Conservation (phyloP, 1,140 invertebrate species). For the Drosophila murphyi region DNA sequence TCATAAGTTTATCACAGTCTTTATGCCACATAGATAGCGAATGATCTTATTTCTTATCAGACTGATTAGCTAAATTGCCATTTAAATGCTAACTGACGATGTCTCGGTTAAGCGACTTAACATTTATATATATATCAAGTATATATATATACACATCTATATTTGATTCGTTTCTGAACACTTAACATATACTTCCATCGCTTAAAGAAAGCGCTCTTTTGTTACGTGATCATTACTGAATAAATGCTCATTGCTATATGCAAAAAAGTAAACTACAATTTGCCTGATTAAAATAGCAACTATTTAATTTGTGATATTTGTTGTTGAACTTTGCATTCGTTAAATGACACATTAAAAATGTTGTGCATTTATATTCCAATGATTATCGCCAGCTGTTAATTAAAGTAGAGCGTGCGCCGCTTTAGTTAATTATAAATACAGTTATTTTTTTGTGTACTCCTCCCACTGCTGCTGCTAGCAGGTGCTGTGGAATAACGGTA, state of each 20-base stretch:
- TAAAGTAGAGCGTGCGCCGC: conserved; percentile 18
- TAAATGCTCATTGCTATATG: too few relatives aligned
- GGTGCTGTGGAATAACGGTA: conserved; percentile 3
- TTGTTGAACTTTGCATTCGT: not conserved
- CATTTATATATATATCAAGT: not conserved
- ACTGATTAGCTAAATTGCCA: conserved; percentile 6
- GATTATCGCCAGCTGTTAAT: conserved; percentile 15
- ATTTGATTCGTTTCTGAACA: too few relatives aligned
- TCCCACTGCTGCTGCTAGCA: not conserved
- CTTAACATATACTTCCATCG: too few relatives aligned
- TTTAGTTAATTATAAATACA: conserved; percentile 44
- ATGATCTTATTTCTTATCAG: conserved; percentile 9
- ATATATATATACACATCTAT: not conserved
- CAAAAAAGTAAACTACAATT: too few relatives aligned
- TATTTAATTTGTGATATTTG: not conserved
- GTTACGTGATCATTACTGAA: too few relatives aligned
- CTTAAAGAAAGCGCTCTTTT: too few relatives aligned
- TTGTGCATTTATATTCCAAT: not conserved
- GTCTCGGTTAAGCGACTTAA: not conserved
- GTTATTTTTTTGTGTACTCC: conserved; percentile 1
- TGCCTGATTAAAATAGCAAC: not conserved
- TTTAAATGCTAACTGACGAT: not conserved
- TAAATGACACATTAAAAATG: conserved; percentile 2
- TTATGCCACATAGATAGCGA: not conserved
- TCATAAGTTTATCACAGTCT: conserved; percentile 8